Percentiles rank a stretch among this genome's conserved stretches.
These are phyloP conservation scores for Cheilosia vernalis DNA, from an alignment of 2,888 invertebrate species.

Conservation along the genomic window DNA sequence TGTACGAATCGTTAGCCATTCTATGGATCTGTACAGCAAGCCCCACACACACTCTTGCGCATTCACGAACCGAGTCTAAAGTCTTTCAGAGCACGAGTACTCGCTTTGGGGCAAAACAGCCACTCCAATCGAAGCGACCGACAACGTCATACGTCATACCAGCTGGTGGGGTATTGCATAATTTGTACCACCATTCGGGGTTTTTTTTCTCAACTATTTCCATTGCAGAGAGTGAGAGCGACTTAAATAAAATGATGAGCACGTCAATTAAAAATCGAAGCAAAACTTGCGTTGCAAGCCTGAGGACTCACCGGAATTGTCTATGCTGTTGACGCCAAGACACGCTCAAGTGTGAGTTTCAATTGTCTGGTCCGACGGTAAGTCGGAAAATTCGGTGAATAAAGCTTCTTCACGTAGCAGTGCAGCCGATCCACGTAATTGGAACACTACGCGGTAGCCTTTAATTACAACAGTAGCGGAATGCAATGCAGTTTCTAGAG, in stretches of 20 bases:
- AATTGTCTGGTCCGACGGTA: conserved; percentile 17
- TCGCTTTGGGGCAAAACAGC: conserved; percentile 31
- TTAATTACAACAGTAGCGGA: conserved; percentile 29
- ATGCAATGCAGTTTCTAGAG: not conserved
- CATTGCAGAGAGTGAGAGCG: conserved; percentile 59
- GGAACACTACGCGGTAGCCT: conserved; percentile 30
- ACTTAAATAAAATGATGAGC: conserved; percentile 44
- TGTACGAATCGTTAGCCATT: conserved; percentile 68
- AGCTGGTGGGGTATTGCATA: conserved; percentile 67
- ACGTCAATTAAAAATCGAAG: conserved; percentile 5
- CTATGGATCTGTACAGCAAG: conserved; percentile 54
- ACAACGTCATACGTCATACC: conserved; percentile 14
- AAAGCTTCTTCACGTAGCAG: conserved; percentile 52
- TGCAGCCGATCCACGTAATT: conserved; percentile 59
- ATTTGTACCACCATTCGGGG: conserved; percentile 49
- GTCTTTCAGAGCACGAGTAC: conserved; percentile 2
- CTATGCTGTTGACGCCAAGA: conserved; percentile 34
- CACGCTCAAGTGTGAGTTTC: conserved; percentile 52
- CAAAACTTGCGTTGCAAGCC: conserved; percentile 15
- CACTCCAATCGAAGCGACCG: conserved; percentile 27
- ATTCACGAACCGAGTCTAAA: conserved; percentile 17
- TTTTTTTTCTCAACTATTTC: conserved; percentile 51
- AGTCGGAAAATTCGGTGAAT: conserved; percentile 22
- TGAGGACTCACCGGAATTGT: conserved; percentile 42
- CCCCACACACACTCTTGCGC: conserved; percentile 36